phyloP scores from a whole-genome alignment of 2,797 vertebrate species.

The Melanotaenia maccullochi region DNA sequence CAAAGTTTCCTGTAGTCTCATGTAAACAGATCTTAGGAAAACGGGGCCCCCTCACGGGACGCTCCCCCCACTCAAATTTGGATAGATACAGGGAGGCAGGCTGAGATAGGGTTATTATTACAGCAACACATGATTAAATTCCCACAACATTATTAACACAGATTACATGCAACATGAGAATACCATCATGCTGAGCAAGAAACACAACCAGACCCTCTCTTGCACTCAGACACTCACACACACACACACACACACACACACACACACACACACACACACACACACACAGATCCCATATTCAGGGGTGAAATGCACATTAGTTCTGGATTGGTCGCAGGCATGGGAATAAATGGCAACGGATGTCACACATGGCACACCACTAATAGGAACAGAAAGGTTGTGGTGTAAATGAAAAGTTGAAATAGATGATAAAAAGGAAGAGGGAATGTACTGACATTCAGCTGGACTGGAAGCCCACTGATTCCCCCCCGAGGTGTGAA shows the following conservation, averaged over 20 bases:
- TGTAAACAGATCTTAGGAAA: slow-evolving; percentile 73
- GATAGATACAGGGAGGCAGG: slow-evolving; percentile 19
- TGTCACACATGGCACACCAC: slow-evolving; percentile 59
- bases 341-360: slow-evolving; percentile 48
- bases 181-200: slow-evolving; percentile 49
- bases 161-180: slow-evolving; percentile 51
- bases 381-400: slow-evolving; percentile 66
- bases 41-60: slow-evolving; percentile 35
- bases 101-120: slow-evolving; percentile 27
- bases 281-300: slow-evolving; percentile 19
- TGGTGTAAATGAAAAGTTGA: slow-evolving; percentile 60
- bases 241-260: slow-evolving; percentile 5
- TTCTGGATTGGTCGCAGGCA: slow-evolving; percentile 55
- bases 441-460: slow-evolving; percentile 37
- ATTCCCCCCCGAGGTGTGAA: slow-evolving; percentile 50
- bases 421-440: slow-evolving; percentile 49
- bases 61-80: slow-evolving; percentile 12
- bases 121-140: slow-evolving; percentile 39
- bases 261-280: slow-evolving; percentile 7
- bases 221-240: neutral
- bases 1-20: slow-evolving; percentile 51
- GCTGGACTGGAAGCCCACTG: slow-evolving; percentile 62
- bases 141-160: slow-evolving; percentile 56
- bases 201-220: slow-evolving; percentile 6
- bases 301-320: slow-evolving; percentile 40